Evolutionary conservation across 1,140 invertebrate species (phyloP), one percentile per base, ranked within the genome.

Genomic region (Philaenus spumarius): DNA sequence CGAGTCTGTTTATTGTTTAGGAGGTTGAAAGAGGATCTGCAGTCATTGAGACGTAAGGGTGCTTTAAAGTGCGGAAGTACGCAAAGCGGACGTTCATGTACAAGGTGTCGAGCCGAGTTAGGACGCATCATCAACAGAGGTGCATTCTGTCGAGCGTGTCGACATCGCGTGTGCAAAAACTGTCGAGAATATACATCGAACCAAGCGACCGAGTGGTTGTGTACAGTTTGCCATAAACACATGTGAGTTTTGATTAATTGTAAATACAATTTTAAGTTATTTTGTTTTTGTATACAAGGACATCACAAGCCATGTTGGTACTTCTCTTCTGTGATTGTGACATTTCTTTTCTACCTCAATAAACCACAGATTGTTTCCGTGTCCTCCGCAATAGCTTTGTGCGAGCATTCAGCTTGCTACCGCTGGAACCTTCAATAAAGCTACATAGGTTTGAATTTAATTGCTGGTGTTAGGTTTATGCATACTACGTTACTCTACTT

Each of bases 91-190:
- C 56, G 56, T 3, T 15, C 56, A 42, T 89, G 86, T 69, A 80
- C 82, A 12, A 77, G 85, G 69, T 89, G 87, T 71, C 73, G 80
- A 50, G 75, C 77, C 34, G 82, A 84, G 66, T 75, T 89, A 62
- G 87, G 86, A 40, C 76, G 84, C 60, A 83, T 89, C 64, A 82
- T 87, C 63, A 89, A 89, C 73, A 78, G 85, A 34, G 86, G 86
- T 3, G 84, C 85, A 11, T 70, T 78, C 43, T 89, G 87, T 69
- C 76, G 78, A 47, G 75, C 80, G 6, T 89, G 87, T 72, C 77
- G 81, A 61, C 75, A 82, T 67, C 77, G 82, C 63, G 85, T 89
- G 24, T 89, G 86, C 74, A 85, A 87, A 70, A 78, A 78, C 65
- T 89, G 87, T 69, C 78, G 86, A 42, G 80, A 84, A 66, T 81